A percentile compares a stretch with the other conserved stretches of the same genome.
These are phyloP conservation scores for Crematogaster levior DNA, from an alignment of 2,888 invertebrate species.

Conservation along the genomic window DNA sequence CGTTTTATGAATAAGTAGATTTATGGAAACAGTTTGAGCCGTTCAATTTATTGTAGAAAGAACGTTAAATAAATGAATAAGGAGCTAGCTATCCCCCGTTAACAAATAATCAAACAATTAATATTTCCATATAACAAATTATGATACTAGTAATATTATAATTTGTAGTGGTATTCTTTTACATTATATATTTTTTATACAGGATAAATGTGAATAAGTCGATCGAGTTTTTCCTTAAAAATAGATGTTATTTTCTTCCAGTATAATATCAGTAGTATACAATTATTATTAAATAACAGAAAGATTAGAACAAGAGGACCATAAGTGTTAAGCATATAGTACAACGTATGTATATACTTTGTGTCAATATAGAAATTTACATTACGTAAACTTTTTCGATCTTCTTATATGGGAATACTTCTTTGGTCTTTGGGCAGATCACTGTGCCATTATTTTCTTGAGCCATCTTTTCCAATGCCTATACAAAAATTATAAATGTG, in stretches of 20 bases:
- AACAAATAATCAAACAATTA: conserved; percentile 7
- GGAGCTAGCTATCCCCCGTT: conserved; percentile 43
- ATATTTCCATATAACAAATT: conserved; percentile 48
- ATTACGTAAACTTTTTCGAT: conserved; percentile 99
- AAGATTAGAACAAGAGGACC: conserved; percentile 57
- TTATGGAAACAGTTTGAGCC: conserved; percentile 73
- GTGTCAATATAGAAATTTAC: conserved; percentile 87
- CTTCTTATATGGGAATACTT: conserved; percentile 95
- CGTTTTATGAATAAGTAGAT: conserved; percentile 68
- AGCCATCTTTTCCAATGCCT: conserved; percentile 97
- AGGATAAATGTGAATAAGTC: conserved; percentile 57
- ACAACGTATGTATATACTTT: conserved; percentile 58
- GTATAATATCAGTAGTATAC: conserved; percentile 68
- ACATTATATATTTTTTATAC: neutral
- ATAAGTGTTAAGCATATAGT: conserved; percentile 52
- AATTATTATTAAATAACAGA: conserved; percentile 70
- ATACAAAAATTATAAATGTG: conserved; percentile 73
- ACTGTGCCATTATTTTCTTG: conserved; percentile 95
- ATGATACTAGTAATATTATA: conserved; percentile 21
- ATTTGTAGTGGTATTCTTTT: neutral
- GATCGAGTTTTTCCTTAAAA: conserved; percentile 71
- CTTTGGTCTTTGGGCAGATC: conserved; percentile 97
- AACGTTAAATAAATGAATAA: conserved; percentile 76
- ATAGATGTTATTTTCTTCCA: conserved; percentile 75
- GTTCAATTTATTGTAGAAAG: conserved; percentile 72